Conservation (phyloP, 2,113 vertebrate genomes). For the Pithys albifrons region DNA sequence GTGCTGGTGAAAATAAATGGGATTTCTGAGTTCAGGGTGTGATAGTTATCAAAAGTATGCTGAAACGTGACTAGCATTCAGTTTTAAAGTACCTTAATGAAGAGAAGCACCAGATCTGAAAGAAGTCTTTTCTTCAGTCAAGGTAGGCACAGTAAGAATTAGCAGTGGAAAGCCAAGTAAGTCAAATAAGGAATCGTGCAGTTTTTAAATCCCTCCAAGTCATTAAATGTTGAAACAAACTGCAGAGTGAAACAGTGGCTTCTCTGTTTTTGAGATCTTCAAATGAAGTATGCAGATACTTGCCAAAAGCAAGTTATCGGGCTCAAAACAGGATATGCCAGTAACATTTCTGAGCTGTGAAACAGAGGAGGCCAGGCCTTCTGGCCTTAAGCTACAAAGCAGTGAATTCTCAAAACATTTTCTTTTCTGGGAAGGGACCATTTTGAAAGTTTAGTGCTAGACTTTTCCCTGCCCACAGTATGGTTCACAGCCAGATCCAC, state of each 20-base stretch:
- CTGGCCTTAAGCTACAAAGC: neutral
- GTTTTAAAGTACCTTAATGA: neutral
- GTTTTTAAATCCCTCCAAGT: neutral
- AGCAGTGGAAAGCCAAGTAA: neutral
- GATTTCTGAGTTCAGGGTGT: neutral
- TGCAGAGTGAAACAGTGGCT: neutral
- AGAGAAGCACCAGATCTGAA: neutral
- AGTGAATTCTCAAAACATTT: constrained; percentile 8
- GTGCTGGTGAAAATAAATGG: neutral
- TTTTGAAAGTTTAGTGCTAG: neutral
- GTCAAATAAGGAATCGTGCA: neutral
- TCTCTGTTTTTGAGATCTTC: neutral
- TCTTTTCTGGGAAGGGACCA: neutral
- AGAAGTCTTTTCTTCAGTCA: neutral
- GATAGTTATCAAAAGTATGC: neutral
- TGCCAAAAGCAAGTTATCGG: neutral
- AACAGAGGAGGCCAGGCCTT: neutral
- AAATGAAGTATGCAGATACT: neutral
- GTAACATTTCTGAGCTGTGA: neutral
- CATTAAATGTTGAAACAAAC: neutral
- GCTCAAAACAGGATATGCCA: neutral
- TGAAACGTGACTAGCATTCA: neutral
- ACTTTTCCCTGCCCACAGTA: neutral
- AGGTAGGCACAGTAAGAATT: neutral
- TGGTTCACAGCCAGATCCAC: neutral